These are phyloP conservation scores for Enteromius afrohamiltoni DNA, from an alignment of 2,797 vertebrate species.

Conservation along the genomic window DNA sequence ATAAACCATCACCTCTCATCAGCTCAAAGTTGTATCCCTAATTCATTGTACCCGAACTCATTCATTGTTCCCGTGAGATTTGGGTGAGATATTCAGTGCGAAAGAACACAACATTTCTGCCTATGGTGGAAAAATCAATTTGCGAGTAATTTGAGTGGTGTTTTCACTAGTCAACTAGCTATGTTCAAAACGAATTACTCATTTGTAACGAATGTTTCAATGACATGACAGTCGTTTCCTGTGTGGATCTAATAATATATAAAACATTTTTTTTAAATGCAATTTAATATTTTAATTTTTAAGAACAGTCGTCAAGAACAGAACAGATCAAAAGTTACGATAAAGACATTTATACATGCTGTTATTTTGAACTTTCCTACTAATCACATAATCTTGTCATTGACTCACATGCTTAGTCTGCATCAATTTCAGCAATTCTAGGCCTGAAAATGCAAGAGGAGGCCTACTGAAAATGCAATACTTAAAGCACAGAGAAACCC, in stretches of 20 bases:
- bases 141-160: not conserved
- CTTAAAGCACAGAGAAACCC: not conserved
- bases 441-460: not conserved
- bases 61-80: not conserved
- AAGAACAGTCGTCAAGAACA: not conserved
- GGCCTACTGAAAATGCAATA: not conserved
- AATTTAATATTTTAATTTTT: not conserved
- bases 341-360: not conserved
- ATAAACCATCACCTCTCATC: not conserved
- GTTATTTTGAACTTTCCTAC: conserved; percentile 1
- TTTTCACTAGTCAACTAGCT: not conserved
- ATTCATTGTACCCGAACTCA: not conserved
- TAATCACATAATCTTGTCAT: not conserved
- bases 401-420: not conserved
- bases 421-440: not conserved
- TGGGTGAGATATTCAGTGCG: not conserved
- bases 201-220: not conserved
- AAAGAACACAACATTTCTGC: not conserved
- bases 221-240: not conserved
- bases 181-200: not conserved
- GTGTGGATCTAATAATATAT: not conserved
- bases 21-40: not conserved
- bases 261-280: not conserved
- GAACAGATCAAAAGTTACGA: too few relatives aligned
- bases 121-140: not conserved